Evolutionary conservation across 1,140 invertebrate species (phyloP).

Genomic region (Mylabris phalerata): DNA sequence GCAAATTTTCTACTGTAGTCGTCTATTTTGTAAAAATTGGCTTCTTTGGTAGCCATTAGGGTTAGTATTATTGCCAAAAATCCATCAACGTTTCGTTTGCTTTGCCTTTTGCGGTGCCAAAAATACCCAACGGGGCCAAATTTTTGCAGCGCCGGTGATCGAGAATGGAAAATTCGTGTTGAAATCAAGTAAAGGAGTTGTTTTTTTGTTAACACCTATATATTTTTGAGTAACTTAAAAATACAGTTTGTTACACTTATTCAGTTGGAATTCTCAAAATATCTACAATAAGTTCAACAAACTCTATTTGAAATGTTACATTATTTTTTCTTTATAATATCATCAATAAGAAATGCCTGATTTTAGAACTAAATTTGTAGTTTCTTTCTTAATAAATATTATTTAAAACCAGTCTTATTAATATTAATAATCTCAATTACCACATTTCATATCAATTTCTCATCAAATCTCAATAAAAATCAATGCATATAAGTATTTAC

Average conservation of each 20-base stretch:
- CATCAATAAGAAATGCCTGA: slow-evolving; percentile 4
- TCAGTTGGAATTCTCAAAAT: neutral
- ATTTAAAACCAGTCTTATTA: slow-evolving; percentile 22
- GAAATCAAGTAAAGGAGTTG: neutral
- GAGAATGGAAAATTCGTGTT: neutral
- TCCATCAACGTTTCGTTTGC: too few relatives aligned
- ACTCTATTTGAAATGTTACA: slow-evolving; percentile 22
- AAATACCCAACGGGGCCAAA: too few relatives aligned
- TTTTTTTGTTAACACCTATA: slow-evolving; percentile 26
- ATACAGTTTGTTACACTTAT: slow-evolving; percentile 23
- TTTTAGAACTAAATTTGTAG: slow-evolving; percentile 15
- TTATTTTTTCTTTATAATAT: neutral
- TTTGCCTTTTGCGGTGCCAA: too few relatives aligned
- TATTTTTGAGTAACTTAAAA: slow-evolving; percentile 26
- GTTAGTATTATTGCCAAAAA: too few relatives aligned
- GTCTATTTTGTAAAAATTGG: too few relatives aligned
- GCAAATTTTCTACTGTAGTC: neutral
- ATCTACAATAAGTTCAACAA: slow-evolving; percentile 12
- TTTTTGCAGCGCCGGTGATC: neutral
- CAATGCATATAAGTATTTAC: slow-evolving; percentile 18
- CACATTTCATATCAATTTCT: neutral
- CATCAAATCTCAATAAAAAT: neutral
- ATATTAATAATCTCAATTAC: slow-evolving; percentile 7
- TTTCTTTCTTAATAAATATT: slow-evolving; percentile 6
- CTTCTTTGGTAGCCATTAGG: too few relatives aligned